These are phyloP conservation scores for human DNA, from an alignment of 2,113 vertebrate genomes.

Conservation along the genomic window GRCh38 chr7:81038001-81038500, in stretches of 20 bases:
- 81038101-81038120: background rate
- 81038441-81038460: background rate
- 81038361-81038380: background rate
- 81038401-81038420: background rate
- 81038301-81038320: background rate
- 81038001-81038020: no score
- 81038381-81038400: background rate
- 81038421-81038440: background rate
- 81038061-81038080: background rate
- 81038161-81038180: background rate
- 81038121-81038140: background rate
- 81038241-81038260: background rate
- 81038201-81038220: background rate
- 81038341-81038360: background rate
- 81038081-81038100: background rate
- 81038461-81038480: background rate
- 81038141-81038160: background rate
- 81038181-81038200: background rate
- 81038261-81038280: background rate
- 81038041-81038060: no score
- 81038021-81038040: no score
- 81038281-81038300: background rate
- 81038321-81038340: background rate
- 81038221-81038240: background rate
- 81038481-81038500: background rate